Evolutionary conservation across 2,113 vertebrate genomes (phyloP), one percentile per base, ranked within the genome.

Genomic region (Sinocyclocheilus anophthalmus): DNA sequence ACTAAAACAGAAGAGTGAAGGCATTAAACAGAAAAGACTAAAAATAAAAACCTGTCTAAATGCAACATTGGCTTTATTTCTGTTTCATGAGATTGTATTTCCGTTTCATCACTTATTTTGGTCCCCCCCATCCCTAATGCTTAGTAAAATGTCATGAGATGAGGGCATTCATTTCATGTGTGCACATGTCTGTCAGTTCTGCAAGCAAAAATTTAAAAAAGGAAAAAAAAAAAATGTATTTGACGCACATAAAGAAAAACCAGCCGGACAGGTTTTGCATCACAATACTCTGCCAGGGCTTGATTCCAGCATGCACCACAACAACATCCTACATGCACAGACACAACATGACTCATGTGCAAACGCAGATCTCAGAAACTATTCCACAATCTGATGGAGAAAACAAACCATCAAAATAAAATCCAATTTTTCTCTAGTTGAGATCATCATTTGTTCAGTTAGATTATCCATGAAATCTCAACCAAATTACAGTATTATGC

Each of bases 171-270:
- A 39, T 30, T 30, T 83, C 65, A 26, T 57, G 81, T 84, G 50
- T 24, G 50, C 50, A 59, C 67, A 83, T 14, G 50, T 59, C 82
- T 57, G 50, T 73, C 24, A 55, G 26, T 57, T 59, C 22, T 13
- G 53, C 22, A 26, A 84, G 39, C 1, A 65, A 53, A 65, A 45
- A 24, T 20, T 20, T 20, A 24, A 37, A 37, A 24, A 45, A 48
- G 30, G 30, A 3, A 33, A 55, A 53, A 26, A 33, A 12, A 61
- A 39, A 14, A 39, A 76, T 0, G 20, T n/a, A 39, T 63, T 55
- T 39, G 50, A 57, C 30, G 7, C 33, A 72, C 39, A 83, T 55
- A 88, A 20, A 87, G 67, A 77, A 39, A 87, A 93, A 93, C 90
- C 57, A 9, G 92, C 83, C 67, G 57, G 89, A 22, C 89, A 9